Evolutionary conservation across 2,888 invertebrate species (phyloP), one percentile per base, ranked within the genome.

Genomic region (Rhabditophanes sp.): DNA sequence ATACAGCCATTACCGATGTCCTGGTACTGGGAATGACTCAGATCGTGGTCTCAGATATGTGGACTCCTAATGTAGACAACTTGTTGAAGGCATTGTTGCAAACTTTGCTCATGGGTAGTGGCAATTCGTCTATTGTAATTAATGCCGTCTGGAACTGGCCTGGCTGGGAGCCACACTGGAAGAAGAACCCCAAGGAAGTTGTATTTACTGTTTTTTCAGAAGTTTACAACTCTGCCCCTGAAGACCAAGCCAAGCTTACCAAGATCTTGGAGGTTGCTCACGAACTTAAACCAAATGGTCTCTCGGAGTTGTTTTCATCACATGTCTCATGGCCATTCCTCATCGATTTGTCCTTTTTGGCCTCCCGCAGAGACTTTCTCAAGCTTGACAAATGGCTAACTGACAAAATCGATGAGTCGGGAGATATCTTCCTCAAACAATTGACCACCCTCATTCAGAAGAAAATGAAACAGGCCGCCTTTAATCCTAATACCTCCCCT

Each of bases 361-460:
- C 96, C 0, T 90, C 93, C 0, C 73, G 93, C 32, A 74, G 93
- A 37, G 96, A 93, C 66, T 96, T 90, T 67, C 73, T 96, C 8
- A 96, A 96, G 65, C 70, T 96, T 14, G 96, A 99, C 67, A 96
- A 96, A 67, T 99, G 96, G 93, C 71, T 96, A 8, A 78, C 82
- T 1, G 96, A 99, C 65, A 93, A 96, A 70, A 82, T 93, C 41
- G 73, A 81, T 44, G 90, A 90, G 57, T 85, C 90, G 66, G 87
- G 87, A 12, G 90, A 69, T 15, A 17, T 30, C 6, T 12, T 7
- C 15, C 7, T 26, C 7, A 9, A 9, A 22, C 9, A 9, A 22
- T 22, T 22, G 9, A 9, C 9, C 23, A 22, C 23, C 9, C 9
- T 22, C n/a, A n/a, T n/a, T n/a, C n/a, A n/a, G n/a, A n/a, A n/a